Evolutionary conservation across 2,797 vertebrate genomes (phyloP), one percentile per base, ranked within the genome.

Genomic region (Sebastes kiyomatsui): DNA sequence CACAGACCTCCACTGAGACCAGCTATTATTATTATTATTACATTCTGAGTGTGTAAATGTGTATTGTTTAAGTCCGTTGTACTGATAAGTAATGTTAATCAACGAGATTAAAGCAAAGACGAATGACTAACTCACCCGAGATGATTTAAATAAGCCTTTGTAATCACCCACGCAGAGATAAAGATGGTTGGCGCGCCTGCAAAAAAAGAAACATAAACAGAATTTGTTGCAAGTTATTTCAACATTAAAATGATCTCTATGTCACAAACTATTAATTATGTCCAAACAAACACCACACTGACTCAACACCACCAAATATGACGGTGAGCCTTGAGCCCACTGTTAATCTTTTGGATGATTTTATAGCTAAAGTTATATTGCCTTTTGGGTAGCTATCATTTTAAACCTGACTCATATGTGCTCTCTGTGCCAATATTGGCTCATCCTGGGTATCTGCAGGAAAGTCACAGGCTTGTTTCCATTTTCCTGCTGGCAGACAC

Each of bases 101-200:
- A 80, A 49, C 22, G 30, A 33, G 71, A 87, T 75, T 14, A 65
- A 67, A 8, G 22, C 25, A 75, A 69, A 81, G 13, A 70, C 4
- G 2, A 72, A 83, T 60, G 54, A 32, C 56, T 9, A 32, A 83
- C 95, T 93, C 91, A 96, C 96, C 95, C 95, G 5, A 77, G 73
- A 73, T 99, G 70, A 0, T 96, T 96, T 80, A 94, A 92, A 83
- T 95, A 93, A 60, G 95, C 95, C 92, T 96, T 97, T 56, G 95
- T 94, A 73, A 97, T 77, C 35, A 96, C 96, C 98, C 98, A 99
- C 0, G 94, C 92, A 16, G 93, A 95, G 90, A 96, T 98, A 83
- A 99, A 99, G 78, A 97, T 84, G 0, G 96, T 94, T 18, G 98
- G 98, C 23, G 96, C 95, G 65, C 97, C 98, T 99, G 87, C 42